phyloP scores from a whole-genome alignment of 2,113 vertebrate genomes.

The Psilopogon haemacephalus region DNA sequence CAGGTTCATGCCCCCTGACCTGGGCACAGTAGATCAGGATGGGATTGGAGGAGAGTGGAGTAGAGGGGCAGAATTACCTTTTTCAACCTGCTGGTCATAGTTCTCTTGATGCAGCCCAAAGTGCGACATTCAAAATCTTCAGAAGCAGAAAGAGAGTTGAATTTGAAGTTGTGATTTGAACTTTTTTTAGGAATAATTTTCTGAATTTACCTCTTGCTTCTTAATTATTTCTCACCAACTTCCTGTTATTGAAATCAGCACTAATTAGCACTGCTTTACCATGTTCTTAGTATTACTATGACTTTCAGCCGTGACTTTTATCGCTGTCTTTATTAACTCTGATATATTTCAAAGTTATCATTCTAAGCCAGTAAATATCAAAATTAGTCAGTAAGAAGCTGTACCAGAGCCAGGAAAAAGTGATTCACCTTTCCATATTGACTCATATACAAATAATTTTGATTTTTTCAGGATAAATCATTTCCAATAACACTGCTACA shows the following conservation, averaged over 20 bases:
- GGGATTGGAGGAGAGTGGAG: too few relatives aligned
- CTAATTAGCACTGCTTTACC: background rate
- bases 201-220: background rate
- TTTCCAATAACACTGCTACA: background rate
- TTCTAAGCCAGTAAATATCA: background rate
- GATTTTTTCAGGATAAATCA: background rate
- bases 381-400: constrained; percentile 4
- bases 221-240: background rate
- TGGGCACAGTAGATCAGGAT: too few relatives aligned
- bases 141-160: background rate
- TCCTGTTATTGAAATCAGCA: background rate
- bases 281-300: background rate
- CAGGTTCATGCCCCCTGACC: too few relatives aligned
- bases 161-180: background rate
- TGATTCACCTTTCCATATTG: constrained; percentile 38
- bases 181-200: background rate
- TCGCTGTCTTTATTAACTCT: background rate
- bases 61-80: too few relatives aligned
- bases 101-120: too few relatives aligned
- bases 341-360: background rate
- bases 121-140: background rate
- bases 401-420: background rate
- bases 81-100: too few relatives aligned
- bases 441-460: background rate
- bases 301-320: background rate